Base-by-base conservation (phyloP, 35 echinoderm and acorn worm genomes). In the Lytechinus pictus region DNA sequence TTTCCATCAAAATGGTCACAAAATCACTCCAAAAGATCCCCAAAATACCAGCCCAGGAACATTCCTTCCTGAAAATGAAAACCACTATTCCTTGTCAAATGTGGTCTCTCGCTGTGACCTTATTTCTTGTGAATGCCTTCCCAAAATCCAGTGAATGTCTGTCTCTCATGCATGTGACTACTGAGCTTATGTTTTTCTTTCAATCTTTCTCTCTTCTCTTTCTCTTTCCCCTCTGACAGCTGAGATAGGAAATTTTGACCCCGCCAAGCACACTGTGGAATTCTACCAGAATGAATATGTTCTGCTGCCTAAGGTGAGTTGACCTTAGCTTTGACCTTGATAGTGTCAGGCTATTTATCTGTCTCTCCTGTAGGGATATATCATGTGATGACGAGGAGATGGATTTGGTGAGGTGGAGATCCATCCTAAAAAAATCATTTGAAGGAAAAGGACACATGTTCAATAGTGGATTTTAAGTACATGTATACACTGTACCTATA, bases 161-260 rank as follows among this genome's bases (percentile, higher is more conserved):
- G 19, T 79, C 66, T 79, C n/a, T 79, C 16, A 24, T 79, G 66
- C 21, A 24, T 24, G 19, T 79, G 66, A 79, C 16, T 79, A 5
- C 14, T 13, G 24, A 79, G n/a, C 66, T 93, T 6, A 29, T 93
- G 28, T 44, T 92, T 79, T 24, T 19, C 14, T 87, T 94, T 53
- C 27, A 55, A 95, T 95, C 27, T 28, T 10, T 29, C 54, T 94
- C 14, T 54, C 53, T 87, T 61, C 54, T 13, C 58, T 95, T 52
- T 54, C 58, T 95, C 13, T 87, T 57, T 97, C 28, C 94, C 28
- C 89, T n/a, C 33, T 54, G 94, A 29, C 96, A 99, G 98, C 98
- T 95, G 98, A 99, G 87, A 97, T 97, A 96, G 97, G 98, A 52
- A 96, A 99, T 92, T 97, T 94, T 96, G 97, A 97, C 89, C 93